phyloP scores from a whole-genome alignment of 2,113 vertebrate genomes.

The Mobula birostris region DNA sequence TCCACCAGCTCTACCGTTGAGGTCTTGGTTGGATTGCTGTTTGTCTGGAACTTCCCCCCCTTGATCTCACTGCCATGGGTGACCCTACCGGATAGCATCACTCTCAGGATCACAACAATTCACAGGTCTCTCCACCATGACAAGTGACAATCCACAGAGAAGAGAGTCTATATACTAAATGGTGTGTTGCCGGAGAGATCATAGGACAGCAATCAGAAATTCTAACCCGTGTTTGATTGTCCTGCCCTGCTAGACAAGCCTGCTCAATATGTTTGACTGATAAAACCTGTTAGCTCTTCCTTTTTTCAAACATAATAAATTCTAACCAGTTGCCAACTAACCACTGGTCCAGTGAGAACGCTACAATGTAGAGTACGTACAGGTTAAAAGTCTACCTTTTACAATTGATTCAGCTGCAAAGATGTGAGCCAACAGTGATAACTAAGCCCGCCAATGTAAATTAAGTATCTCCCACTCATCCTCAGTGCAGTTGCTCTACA shows the following conservation, averaged over 20 bases:
- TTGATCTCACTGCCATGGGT: too few relatives aligned
- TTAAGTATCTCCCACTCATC: background rate
- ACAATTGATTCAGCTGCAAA: background rate
- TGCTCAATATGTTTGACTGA: background rate
- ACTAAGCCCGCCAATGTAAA: background rate
- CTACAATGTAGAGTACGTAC: background rate
- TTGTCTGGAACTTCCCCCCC: too few relatives aligned
- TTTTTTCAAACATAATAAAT: background rate
- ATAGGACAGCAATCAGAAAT: background rate
- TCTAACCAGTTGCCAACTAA: background rate
- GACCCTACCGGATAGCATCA: too few relatives aligned
- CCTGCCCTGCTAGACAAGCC: background rate
- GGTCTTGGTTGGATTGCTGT: too few relatives aligned
- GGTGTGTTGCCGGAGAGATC: background rate
- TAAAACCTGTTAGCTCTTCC: background rate
- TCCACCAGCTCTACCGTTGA: too few relatives aligned
- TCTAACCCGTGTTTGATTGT: background rate
- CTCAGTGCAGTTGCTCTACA: background rate
- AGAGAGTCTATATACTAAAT: background rate
- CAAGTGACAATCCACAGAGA: too few relatives aligned
- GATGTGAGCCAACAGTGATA: background rate
- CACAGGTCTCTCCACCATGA: too few relatives aligned
- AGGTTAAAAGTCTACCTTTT: background rate
- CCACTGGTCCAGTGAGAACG: background rate
- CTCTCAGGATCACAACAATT: too few relatives aligned